Conservation (phyloP, 2,888 invertebrate genomes). For the Phyto melanocephala region DNA sequence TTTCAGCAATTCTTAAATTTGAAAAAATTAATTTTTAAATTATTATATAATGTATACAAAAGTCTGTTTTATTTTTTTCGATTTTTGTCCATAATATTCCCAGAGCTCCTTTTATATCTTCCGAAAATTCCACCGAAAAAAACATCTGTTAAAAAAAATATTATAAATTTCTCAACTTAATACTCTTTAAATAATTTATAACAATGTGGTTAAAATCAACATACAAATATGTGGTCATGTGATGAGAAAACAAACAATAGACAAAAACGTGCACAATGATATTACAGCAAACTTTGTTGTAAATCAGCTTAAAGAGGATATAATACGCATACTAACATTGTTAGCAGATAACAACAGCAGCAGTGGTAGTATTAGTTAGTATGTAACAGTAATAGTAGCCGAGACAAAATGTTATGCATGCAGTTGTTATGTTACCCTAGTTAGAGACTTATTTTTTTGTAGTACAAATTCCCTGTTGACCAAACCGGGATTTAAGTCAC, state of each 20-base stretch:
- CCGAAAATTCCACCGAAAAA: too few species aligned
- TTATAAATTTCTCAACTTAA: background rate
- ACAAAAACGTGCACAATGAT: slow-evolving; percentile 14
- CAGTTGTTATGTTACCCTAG: slow-evolving; percentile 8
- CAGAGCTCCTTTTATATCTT: too few species aligned
- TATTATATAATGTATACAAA: too few species aligned
- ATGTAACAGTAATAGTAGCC: background rate
- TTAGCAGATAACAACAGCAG: background rate
- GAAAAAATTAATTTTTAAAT: too few species aligned
- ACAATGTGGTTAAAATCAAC: background rate
- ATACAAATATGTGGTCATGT: slow-evolving; percentile 7
- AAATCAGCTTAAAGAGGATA: slow-evolving; percentile 44
- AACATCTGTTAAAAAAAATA: too few species aligned
- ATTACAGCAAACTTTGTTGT: slow-evolving; percentile 9
- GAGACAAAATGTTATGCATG: slow-evolving; percentile 37
- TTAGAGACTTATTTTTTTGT: background rate
- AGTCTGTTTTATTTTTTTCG: too few species aligned
- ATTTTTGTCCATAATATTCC: too few species aligned
- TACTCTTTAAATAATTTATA: background rate
- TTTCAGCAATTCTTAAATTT: too few species aligned
- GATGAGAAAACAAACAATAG: background rate
- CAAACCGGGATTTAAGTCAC: slow-evolving; percentile 2
- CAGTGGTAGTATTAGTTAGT: background rate
- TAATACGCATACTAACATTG: background rate
- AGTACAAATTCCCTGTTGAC: background rate